phyloP scores from a whole-genome alignment of 1,140 invertebrate species.

The Nephila pilipes region DNA sequence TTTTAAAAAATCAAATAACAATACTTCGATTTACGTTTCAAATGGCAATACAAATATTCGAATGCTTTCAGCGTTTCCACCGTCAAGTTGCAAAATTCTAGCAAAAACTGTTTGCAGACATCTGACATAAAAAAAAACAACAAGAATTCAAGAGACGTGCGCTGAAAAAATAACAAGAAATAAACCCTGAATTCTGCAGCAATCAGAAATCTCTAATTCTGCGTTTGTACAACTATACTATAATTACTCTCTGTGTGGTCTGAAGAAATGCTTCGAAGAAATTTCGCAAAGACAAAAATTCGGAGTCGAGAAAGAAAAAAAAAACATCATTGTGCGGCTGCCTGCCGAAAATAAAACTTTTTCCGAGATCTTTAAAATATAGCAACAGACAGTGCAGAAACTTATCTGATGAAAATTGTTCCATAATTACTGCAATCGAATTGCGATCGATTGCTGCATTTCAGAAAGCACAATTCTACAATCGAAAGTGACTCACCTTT shows the following conservation, averaged over 20 bases:
- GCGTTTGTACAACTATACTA: neutral
- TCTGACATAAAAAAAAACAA: no score
- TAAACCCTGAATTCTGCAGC: neutral
- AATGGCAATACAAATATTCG: no score
- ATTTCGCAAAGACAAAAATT: neutral
- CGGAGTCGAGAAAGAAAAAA: neutral
- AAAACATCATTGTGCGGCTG: neutral
- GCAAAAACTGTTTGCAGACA: no score
- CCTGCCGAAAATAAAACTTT: neutral
- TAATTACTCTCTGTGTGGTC: slow-evolving; percentile 22
- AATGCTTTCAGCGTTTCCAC: no score
- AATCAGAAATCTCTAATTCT: neutral
- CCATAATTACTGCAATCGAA: neutral
- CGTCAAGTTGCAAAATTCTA: no score
- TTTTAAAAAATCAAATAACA: no score
- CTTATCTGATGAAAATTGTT: neutral
- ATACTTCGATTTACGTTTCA: no score
- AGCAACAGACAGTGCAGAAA: neutral
- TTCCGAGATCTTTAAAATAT: neutral
- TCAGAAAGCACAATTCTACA: neutral
- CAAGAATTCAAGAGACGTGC: no score
- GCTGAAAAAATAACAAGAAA: neutral
- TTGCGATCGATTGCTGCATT: neutral
- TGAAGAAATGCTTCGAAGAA: neutral
- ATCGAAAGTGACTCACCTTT: neutral